phyloP scores from a whole-genome alignment of 2,113 vertebrate genomes.

The Romanogobio albipinnatus region DNA sequence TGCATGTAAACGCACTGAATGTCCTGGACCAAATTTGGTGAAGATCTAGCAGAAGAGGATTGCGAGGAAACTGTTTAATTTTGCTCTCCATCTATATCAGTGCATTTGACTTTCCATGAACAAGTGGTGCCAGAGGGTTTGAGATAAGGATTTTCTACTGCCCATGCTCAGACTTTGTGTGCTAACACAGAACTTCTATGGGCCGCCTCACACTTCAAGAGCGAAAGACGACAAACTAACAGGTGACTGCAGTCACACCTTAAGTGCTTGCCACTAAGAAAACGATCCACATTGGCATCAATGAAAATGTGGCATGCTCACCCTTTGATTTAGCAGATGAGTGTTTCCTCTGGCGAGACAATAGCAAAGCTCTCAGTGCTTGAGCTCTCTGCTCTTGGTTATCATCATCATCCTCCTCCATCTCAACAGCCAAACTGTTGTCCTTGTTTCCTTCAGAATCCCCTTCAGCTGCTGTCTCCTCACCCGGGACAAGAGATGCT shows the following conservation, averaged over 20 bases:
- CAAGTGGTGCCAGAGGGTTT: neutral
- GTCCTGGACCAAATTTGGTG: too few species aligned
- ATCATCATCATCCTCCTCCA: slow-evolving; percentile 45
- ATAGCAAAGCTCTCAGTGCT: slow-evolving; percentile 71
- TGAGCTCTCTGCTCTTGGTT: slow-evolving; percentile 67
- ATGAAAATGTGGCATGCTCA: slow-evolving; percentile 41
- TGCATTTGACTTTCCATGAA: neutral
- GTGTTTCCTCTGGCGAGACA: slow-evolving; percentile 72
- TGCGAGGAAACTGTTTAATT: too few species aligned
- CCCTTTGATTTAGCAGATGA: slow-evolving; percentile 49
- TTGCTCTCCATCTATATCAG: neutral
- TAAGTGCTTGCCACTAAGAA: neutral
- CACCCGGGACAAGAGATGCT: slow-evolving; percentile 69
- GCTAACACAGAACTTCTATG: neutral
- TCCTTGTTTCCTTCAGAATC: slow-evolving; percentile 38
- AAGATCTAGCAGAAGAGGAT: too few species aligned
- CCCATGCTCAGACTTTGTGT: neutral
- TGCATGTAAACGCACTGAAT: too few species aligned
- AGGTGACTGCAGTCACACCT: neutral
- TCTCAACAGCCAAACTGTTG: slow-evolving; percentile 1
- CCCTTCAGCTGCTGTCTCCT: slow-evolving; percentile 11
- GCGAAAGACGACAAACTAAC: neutral
- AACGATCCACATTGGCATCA: neutral
- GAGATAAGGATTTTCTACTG: neutral
- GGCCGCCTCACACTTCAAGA: neutral